Evolutionary conservation across 2,888 invertebrate species (phyloP).

Genomic region (Agrilus cyanescens): DNA sequence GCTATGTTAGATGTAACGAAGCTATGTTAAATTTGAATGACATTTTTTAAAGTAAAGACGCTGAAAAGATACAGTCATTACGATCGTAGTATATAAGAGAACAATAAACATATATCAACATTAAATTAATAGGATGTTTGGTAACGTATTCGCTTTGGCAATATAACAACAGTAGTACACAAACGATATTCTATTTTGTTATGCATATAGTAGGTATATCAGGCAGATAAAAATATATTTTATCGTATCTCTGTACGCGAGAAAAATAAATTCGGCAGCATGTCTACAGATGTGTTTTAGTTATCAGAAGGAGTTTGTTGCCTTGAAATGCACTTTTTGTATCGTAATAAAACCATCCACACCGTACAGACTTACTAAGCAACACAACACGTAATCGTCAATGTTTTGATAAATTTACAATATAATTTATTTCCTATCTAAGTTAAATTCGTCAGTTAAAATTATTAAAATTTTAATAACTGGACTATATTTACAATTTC

Average conservation of each 20-base stretch:
- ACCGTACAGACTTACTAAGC: slow-evolving; percentile 22
- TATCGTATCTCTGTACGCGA: too few species aligned
- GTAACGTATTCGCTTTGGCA: slow-evolving; percentile 15
- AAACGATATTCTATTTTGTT: slow-evolving; percentile 30
- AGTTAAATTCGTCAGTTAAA: slow-evolving; percentile 40
- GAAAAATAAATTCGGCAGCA: too few species aligned
- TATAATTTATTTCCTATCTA: slow-evolving; percentile 31
- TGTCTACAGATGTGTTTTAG: not conserved
- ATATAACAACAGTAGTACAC: slow-evolving; percentile 31
- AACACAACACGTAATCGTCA: slow-evolving; percentile 37
- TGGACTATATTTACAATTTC: slow-evolving; percentile 39
- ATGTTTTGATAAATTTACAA: slow-evolving; percentile 22
- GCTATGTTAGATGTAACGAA: slow-evolving; percentile 11
- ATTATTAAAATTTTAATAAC: slow-evolving; percentile 38
- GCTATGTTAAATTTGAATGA: slow-evolving; percentile 2
- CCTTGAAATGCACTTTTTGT: slow-evolving; percentile 1
- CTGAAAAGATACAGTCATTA: too few species aligned
- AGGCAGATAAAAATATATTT: too few species aligned
- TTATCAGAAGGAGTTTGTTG: slow-evolving; percentile 14
- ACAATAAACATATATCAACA: slow-evolving; percentile 30
- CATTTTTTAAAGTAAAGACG: not conserved
- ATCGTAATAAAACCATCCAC: too few species aligned
- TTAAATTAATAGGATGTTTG: slow-evolving; percentile 30
- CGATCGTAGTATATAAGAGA: slow-evolving; percentile 14
- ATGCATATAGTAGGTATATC: slow-evolving; percentile 14